Evolutionary conservation across 2,888 invertebrate species (phyloP), one percentile per base, ranked within the genome.

Genomic region (Conomelus anceps): DNA sequence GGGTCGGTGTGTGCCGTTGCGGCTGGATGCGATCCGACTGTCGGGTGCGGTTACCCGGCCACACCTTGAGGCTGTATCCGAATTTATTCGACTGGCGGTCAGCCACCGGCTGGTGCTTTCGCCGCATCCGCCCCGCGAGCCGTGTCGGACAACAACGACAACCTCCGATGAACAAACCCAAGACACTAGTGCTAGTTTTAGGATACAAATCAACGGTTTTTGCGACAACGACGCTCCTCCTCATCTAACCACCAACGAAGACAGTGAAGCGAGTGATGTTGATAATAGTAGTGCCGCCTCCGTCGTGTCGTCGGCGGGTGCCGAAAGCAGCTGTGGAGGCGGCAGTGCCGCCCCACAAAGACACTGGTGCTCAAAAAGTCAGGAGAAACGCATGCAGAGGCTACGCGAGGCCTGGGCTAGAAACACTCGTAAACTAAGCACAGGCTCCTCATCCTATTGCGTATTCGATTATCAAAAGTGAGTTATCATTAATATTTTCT

Each of bases 31-130:
- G 92, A 95, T 96, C 91, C 94, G 95, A 92, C 94, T 96, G 92
- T 95, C 95, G 93, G 95, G 96, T 90, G 95, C 94, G 90, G 94
- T 95, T 90, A 96, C 95, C 26, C 95, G 95, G 92, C 95, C 95
- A 88, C 96, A 96, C 92, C 95, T 95, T 94, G 94, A 95, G 89
- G 95, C 95, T 90, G 95, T 96, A 89, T 94, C 95, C 90, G 95
- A 95, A 92, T 95, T 96, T 93, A 94, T 96, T 92, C 94, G 95
- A 91, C 94, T 95, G 93, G 95, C 95, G 89, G 95, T 95, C 91
- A 95, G 95, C 92, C 95, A 95, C 91, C 95, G 95, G 90, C 94
- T 96, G 90, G 94, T 95, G 91, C 93, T 96, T 89, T 63, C 89
- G 13, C 84, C 63, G 23, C 85, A 23, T 4, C 88, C 86, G 24